Percentiles rank a stretch among this genome's conserved stretches.
phyloP scores from a whole-genome alignment of 2,888 invertebrate genomes.

The Tuta absoluta region DNA sequence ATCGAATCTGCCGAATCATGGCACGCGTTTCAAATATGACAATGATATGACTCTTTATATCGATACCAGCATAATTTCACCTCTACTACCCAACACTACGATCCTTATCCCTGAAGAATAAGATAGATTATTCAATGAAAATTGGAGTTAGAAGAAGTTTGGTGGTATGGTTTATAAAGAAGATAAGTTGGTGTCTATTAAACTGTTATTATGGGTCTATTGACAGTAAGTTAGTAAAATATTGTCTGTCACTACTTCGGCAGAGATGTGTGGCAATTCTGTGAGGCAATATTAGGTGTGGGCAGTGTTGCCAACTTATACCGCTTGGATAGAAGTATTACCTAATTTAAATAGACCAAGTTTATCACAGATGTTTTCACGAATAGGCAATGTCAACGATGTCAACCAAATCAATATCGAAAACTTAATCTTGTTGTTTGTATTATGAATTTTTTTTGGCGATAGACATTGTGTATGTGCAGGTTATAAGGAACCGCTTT shows the following conservation, averaged over 20 bases:
- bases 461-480: too few relatives aligned
- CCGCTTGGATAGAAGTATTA: too few relatives aligned
- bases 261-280: constrained; percentile 56
- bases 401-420: too few relatives aligned
- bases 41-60: constrained; percentile 70
- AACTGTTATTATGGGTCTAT: constrained; percentile 73
- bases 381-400: too few relatives aligned
- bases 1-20: constrained; percentile 77
- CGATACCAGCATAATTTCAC: constrained; percentile 17
- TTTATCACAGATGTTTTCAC: too few relatives aligned
- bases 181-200: constrained; percentile 77
- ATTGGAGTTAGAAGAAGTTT: constrained; percentile 16
- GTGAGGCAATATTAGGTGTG: constrained; percentile 53
- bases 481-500: too few relatives aligned
- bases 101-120: neutral
- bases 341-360: too few relatives aligned
- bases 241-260: constrained; percentile 55
- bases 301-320: constrained; percentile 31
- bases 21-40: constrained; percentile 78
- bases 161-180: constrained; percentile 41
- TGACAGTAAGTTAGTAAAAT: constrained; percentile 75
- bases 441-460: too few relatives aligned
- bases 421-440: too few relatives aligned
- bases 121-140: constrained; percentile 14
- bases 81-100: neutral